Evolutionary conservation across 2,888 invertebrate genomes (phyloP).

Genomic region (Mythimna lalbum): DNA sequence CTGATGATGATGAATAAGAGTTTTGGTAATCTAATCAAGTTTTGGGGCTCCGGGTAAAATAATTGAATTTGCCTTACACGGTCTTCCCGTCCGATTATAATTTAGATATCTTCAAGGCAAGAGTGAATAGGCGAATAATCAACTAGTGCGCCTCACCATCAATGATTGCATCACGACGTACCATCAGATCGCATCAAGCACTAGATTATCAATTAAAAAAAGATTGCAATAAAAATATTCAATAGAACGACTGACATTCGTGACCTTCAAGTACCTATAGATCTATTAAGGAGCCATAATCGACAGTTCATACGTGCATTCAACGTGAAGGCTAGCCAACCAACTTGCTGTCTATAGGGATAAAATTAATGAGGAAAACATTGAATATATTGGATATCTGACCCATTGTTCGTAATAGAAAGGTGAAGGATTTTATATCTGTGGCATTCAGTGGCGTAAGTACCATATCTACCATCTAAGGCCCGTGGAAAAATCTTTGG

Average conservation of each 20-base stretch:
- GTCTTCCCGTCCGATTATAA: no score
- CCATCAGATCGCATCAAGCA: no score
- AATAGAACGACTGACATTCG: constrained; percentile 18
- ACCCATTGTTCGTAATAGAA: constrained; percentile 24
- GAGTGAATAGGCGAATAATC: no score
- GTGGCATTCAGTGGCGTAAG: not conserved
- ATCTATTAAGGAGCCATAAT: constrained; percentile 7
- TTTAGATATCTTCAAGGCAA: no score
- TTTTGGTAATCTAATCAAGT: no score
- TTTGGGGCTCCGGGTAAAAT: no score
- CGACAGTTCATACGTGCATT: constrained; percentile 16
- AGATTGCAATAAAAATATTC: constrained; percentile 13
- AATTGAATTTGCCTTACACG: no score
- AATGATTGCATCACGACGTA: no score
- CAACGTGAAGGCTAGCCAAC: constrained; percentile 12
- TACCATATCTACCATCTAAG: no score
- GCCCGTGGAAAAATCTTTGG: not conserved
- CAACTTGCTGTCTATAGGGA: constrained; percentile 27
- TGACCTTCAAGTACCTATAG: constrained; percentile 18
- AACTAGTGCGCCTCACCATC: no score
- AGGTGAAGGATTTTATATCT: constrained; percentile 35
- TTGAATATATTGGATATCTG: not conserved
- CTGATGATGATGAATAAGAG: no score
- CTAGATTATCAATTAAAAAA: no score
- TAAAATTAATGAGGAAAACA: constrained; percentile 36